phyloP scores from a whole-genome alignment of 2,797 vertebrate species.

The Cossypha heuglini region DNA sequence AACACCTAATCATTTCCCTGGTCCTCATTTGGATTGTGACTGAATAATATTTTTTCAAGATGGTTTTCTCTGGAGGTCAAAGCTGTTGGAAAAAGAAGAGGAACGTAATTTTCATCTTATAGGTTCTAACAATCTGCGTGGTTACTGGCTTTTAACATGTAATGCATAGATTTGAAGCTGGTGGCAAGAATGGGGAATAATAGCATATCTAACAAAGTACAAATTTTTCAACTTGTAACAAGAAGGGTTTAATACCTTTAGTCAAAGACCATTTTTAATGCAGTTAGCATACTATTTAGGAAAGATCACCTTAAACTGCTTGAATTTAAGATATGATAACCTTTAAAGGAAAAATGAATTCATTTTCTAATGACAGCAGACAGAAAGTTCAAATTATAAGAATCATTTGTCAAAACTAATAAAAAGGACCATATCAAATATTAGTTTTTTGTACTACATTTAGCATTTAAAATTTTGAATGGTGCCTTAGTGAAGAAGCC shows the following conservation, averaged over 20 bases:
- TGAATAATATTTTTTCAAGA: not conserved
- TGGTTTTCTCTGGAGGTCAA: not conserved
- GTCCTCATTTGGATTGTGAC: not conserved
- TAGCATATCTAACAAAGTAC: not conserved
- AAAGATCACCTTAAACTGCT: not conserved
- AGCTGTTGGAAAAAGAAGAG: not conserved
- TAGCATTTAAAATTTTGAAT: not conserved
- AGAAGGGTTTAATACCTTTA: not conserved
- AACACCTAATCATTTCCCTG: not conserved
- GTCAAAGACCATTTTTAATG: not conserved
- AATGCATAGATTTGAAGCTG: not conserved
- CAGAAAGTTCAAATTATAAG: not conserved
- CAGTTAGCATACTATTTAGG: not conserved
- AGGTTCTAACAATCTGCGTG: not conserved
- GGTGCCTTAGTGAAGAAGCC: not conserved
- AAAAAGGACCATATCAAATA: not conserved
- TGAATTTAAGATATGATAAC: not conserved
- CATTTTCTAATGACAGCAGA: not conserved
- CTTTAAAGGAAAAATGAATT: not conserved
- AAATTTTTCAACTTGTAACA: not conserved
- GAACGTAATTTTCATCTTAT: not conserved
- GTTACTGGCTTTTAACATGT: not conserved
- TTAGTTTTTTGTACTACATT: not conserved
- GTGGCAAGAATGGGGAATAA: not conserved
- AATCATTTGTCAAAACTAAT: constrained; percentile 25